Conservation (phyloP, 2,797 vertebrate genomes). For the Cryptoprocta ferox region DNA sequence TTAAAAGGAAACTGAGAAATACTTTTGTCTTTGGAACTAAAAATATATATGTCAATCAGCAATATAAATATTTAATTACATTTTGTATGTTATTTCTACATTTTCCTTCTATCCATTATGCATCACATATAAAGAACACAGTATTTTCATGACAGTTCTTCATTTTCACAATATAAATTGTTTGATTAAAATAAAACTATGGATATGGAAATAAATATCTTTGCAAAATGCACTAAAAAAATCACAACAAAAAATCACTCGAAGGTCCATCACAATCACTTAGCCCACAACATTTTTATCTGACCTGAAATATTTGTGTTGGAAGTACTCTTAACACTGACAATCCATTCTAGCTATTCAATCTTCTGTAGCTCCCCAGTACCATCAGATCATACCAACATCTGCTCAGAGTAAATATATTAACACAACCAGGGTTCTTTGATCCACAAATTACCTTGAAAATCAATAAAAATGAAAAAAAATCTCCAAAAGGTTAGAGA, state of each 20-base stretch:
- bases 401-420: background rate
- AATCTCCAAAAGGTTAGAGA: background rate
- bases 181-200: slow-evolving; percentile 10
- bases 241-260: background rate
- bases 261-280: background rate
- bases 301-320: background rate
- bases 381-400: background rate
- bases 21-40: background rate
- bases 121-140: background rate
- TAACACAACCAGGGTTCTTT: background rate
- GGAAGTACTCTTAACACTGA: background rate
- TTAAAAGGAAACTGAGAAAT: slow-evolving; percentile 16
- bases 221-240: background rate
- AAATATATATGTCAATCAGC: background rate
- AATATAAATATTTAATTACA: background rate
- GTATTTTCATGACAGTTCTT: background rate
- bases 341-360: background rate
- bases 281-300: background rate
- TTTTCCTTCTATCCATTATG: background rate
- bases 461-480: slow-evolving; percentile 3
- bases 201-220: background rate
- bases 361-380: background rate
- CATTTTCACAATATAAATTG: background rate
- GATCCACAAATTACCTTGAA: slow-evolving; percentile 11
- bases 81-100: background rate